These are phyloP conservation scores for Lepeophtheirus nordmannii DNA, from an alignment of 2,888 invertebrate species.

Conservation along the genomic window DNA sequence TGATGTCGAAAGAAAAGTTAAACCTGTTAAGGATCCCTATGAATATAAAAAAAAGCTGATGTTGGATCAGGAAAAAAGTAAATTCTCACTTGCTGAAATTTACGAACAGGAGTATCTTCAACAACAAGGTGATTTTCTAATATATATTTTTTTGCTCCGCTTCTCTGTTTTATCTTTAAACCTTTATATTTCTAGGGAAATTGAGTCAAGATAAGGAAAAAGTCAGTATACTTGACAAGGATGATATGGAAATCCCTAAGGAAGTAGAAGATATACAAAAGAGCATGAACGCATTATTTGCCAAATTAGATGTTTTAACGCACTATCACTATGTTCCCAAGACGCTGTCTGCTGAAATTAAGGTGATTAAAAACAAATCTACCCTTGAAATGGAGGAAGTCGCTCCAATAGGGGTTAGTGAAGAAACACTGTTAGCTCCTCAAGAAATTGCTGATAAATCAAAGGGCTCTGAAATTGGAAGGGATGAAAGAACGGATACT, in stretches of 20 bases:
- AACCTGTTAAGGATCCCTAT: slow-evolving; percentile 61
- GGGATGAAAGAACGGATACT: slow-evolving; percentile 62
- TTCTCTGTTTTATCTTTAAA: too few species aligned
- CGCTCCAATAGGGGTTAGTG: slow-evolving; percentile 70
- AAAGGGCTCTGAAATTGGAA: slow-evolving; percentile 45
- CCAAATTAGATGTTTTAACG: slow-evolving; percentile 73
- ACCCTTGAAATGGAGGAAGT: slow-evolving; percentile 89
- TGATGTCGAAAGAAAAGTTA: slow-evolving; percentile 72
- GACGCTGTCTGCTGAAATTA: slow-evolving; percentile 63
- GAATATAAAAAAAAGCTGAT: slow-evolving; percentile 74
- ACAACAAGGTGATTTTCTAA: slow-evolving; percentile 44
- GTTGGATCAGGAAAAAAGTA: slow-evolving; percentile 83
- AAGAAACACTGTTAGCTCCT: slow-evolving; percentile 70
- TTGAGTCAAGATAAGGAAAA: neutral
- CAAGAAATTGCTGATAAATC: slow-evolving; percentile 58
- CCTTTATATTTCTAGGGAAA: neutral
- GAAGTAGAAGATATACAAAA: slow-evolving; percentile 60
- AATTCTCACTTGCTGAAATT: slow-evolving; percentile 76
- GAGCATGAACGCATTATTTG: slow-evolving; percentile 57
- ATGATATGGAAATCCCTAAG: slow-evolving; percentile 43
- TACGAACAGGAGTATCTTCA: slow-evolving; percentile 74
- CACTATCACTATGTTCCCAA: slow-evolving; percentile 90
- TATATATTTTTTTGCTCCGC: slow-evolving; percentile 35
- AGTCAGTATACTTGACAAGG: slow-evolving; percentile 41
- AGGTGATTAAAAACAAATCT: slow-evolving; percentile 75